Percentiles rank a stretch among this genome's conserved stretches.
These are phyloP conservation scores for Montifringilla adamsi DNA, from an alignment of 2,113 vertebrate species.

Conservation along the genomic window DNA sequence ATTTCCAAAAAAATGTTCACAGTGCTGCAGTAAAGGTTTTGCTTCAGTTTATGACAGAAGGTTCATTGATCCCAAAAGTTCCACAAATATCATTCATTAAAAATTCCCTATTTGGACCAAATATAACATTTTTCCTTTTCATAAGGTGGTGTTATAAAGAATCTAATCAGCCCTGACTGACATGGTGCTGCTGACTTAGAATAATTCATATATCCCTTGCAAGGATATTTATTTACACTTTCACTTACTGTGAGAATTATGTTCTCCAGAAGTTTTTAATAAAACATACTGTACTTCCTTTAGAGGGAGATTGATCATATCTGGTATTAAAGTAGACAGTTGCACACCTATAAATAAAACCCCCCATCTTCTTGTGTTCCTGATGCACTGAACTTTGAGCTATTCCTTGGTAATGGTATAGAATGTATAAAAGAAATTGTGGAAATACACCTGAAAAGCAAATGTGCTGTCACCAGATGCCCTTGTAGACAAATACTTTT, in stretches of 20 bases:
- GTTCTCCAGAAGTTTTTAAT: background rate
- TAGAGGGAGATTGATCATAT: background rate
- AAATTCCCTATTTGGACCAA: background rate
- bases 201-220: background rate
- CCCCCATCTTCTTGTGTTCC: background rate
- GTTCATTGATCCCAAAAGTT: background rate
- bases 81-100: background rate
- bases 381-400: background rate
- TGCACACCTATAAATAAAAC: background rate
- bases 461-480: background rate
- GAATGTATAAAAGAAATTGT: background rate
- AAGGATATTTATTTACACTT: background rate
- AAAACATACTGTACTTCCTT: background rate
- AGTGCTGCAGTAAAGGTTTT: background rate
- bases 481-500: background rate
- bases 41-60: background rate
- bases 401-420: background rate
- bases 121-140: background rate
- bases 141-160: background rate
- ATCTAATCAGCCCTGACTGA: background rate
- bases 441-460: background rate
- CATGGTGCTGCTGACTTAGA: background rate
- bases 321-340: background rate
- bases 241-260: background rate
- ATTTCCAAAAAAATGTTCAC: background rate